Conservation (phyloP, 1,140 invertebrate species). For the Sweltsa coloradensis region DNA sequence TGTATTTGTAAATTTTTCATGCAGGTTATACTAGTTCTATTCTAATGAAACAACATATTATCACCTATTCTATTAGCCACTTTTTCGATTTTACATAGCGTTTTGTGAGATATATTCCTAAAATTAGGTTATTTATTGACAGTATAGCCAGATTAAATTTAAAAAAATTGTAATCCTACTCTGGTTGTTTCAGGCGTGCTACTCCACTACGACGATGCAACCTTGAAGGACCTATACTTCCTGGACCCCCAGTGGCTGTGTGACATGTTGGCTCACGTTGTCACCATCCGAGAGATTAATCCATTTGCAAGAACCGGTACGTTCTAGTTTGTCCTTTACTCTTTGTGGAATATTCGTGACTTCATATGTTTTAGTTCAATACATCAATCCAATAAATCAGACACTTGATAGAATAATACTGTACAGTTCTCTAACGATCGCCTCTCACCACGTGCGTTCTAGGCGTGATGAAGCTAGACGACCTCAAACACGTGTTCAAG, state of each 20-base stretch:
- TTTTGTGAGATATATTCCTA: background rate
- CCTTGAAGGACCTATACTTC: constrained; percentile 88
- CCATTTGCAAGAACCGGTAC: constrained; percentile 77
- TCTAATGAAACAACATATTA: no score
- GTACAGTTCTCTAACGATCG: no score
- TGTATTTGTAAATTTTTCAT: no score
- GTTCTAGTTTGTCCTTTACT: constrained; percentile 7
- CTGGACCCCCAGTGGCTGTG: constrained; percentile 97
- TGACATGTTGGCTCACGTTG: constrained; percentile 92
- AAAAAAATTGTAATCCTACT: constrained; percentile 8
- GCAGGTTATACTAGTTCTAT: no score
- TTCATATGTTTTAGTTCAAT: constrained; percentile 1
- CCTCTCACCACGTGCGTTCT: no score
- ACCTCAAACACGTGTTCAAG: constrained; percentile 89
- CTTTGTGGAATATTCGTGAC: no score
- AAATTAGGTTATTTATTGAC: no score
- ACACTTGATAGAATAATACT: background rate
- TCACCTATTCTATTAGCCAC: no score
- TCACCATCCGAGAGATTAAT: constrained; percentile 92
- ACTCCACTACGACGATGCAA: constrained; percentile 96
- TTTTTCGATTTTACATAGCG: no score
- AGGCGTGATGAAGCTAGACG: constrained; percentile 87
- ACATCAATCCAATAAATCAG: background rate
- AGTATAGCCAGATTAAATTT: no score
- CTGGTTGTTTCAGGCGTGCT: constrained; percentile 66